Conservation (phyloP, 2,888 invertebrate species). For the Ellobium chinense region DNA sequence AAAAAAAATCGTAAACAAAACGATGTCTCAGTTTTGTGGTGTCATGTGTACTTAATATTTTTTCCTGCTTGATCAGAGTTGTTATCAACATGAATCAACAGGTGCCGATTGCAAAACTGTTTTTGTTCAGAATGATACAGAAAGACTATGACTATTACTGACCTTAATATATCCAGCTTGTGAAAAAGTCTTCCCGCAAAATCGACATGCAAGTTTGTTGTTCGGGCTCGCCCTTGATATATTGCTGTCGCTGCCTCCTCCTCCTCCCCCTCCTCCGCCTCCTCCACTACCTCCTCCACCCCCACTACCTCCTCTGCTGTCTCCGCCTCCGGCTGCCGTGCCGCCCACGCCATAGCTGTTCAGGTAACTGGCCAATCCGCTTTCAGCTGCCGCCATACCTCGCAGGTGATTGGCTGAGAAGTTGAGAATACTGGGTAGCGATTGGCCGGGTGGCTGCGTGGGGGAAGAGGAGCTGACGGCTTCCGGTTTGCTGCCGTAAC, state of each 20-base stretch:
- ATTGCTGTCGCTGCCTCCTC: constrained; percentile 1
- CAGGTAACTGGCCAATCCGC: constrained; percentile 36
- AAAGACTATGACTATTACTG: no score
- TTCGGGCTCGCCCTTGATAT: constrained; percentile 37
- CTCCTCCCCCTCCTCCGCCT: background rate
- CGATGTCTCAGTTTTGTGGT: no score
- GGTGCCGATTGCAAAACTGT: no score
- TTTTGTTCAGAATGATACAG: no score
- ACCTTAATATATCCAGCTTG: constrained; percentile 68
- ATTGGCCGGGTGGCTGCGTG: constrained; percentile 12
- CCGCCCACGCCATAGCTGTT: constrained; percentile 42
- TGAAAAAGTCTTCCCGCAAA: constrained; percentile 72
- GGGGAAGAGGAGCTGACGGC: constrained; percentile 31
- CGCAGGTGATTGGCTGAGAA: constrained; percentile 44
- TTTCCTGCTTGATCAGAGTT: no score
- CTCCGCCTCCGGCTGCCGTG: constrained; percentile 2
- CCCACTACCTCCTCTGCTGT: constrained; percentile 26
- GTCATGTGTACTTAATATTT: no score
- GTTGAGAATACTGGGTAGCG: constrained; percentile 44
- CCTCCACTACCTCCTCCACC: constrained; percentile 18
- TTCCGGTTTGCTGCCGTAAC: constrained; percentile 19
- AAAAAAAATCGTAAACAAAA: no score
- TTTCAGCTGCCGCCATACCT: constrained; percentile 25
- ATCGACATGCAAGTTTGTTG: constrained; percentile 67
- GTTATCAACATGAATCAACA: no score